phyloP scores from a whole-genome alignment of 2,888 invertebrate genomes.

The Leucoptera coffeella region DNA sequence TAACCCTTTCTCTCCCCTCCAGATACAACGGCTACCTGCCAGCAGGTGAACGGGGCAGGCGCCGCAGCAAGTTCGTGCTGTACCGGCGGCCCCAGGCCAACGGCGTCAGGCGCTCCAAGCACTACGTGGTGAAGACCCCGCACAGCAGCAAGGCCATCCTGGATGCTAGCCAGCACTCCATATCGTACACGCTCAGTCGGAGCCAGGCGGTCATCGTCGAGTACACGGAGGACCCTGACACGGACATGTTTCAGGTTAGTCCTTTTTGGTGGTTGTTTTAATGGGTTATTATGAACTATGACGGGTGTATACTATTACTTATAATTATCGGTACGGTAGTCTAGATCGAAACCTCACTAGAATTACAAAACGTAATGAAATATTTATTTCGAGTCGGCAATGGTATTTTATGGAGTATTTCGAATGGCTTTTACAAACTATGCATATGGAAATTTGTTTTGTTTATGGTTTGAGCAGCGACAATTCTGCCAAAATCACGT shows the following conservation, averaged over 20 bases:
- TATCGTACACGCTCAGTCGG: conserved; percentile 93
- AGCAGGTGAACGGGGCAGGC: conserved; percentile 87
- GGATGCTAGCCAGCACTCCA: conserved; percentile 90
- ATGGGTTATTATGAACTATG: too few relatives aligned
- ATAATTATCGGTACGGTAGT: too few relatives aligned
- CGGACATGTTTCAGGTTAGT: conserved; percentile 98
- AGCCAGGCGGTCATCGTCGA: conserved; percentile 98
- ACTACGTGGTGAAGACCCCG: conserved; percentile 93
- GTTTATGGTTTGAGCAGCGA: too few relatives aligned
- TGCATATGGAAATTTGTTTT: too few relatives aligned
- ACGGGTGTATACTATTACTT: too few relatives aligned
- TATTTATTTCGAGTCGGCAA: too few relatives aligned
- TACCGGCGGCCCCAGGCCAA: conserved; percentile 79
- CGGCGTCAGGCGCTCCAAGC: conserved; percentile 90
- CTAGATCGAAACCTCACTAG: too few relatives aligned
- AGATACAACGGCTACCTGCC: conserved; percentile 94
- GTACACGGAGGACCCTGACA: conserved; percentile 90
- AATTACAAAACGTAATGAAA: too few relatives aligned
- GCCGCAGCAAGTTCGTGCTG: conserved; percentile 90
- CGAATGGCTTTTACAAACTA: too few relatives aligned
- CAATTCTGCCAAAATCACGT: too few relatives aligned
- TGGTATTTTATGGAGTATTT: too few relatives aligned
- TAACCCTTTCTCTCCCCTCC: conserved; percentile 12
- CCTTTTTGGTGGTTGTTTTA: too few relatives aligned
- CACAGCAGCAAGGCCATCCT: conserved; percentile 92